Base-by-base conservation (phyloP, 2,113 vertebrate genomes). In the Notarius quadriscutis region DNA sequence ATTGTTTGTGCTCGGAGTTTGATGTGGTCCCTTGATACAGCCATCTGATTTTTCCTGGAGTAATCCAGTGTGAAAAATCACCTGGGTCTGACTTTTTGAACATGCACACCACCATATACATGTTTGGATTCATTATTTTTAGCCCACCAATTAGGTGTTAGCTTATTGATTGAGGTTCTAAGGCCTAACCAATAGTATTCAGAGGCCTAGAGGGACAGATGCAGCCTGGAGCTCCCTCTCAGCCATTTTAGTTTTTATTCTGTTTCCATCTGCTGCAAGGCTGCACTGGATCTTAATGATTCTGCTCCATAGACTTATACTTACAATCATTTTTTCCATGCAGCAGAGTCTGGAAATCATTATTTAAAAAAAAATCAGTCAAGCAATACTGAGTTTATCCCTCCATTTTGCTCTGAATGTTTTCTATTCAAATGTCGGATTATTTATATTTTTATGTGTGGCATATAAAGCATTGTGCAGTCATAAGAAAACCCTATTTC, bases 141-240 rank as follows among this genome's bases (percentile, higher is more conserved):
- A 67, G 30, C 20, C 75, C 81, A 81, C 67, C 85, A 69, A 80
- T 84, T 84, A 50, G 25, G 79, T 65, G n/a, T 77, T 53, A 55
- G 87, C 72, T 88, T 85, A 88, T 88, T 91, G 87, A 84, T 75
- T 85, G 83, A 60, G 80, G 72, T 22, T 77, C 48, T 79, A 71
- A 78, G 79, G 69, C 22, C 60, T 77, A 67, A 63, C 91, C 91
- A 89, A 89, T 92, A 50, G 67, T 50, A 57, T 81, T 86, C 20
- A 50, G 53, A 20, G 86, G 84, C 89, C 88, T 88, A 55, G 72
- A 89, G 89, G 84, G 88, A 89, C 82, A 88, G 89, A 84, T 85
- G 58, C 71, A 86, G 90, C 91, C 91, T 88, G 84, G 80, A 88
- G 91, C 90, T 75, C 63, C 89, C 91, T 89, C 48, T 72, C 57